phyloP scores from a whole-genome alignment of 1,140 invertebrate genomes.

The Lepidurus couesii region DNA sequence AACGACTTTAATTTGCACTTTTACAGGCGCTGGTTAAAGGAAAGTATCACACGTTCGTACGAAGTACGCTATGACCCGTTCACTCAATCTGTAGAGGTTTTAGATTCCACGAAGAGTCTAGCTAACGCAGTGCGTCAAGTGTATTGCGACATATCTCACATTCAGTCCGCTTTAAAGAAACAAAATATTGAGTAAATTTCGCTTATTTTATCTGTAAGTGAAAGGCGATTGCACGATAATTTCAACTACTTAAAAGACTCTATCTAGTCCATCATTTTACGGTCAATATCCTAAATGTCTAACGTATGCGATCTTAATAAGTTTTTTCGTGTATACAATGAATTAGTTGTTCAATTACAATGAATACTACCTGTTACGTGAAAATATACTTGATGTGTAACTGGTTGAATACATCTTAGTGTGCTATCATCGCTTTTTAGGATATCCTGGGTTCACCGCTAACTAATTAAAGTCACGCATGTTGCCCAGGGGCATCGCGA shows the following conservation, averaged over 20 bases:
- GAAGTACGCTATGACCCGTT: constrained; percentile 95
- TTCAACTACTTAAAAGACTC: background rate
- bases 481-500: too few relatives aligned
- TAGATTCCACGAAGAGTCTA: constrained; percentile 54
- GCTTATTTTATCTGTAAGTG: background rate
- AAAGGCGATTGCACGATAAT: background rate
- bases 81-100: constrained; percentile 86
- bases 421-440: too few relatives aligned
- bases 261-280: too few relatives aligned
- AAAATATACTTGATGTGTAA: too few relatives aligned
- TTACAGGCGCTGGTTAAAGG: constrained; percentile 71
- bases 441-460: too few relatives aligned
- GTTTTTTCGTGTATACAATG: too few relatives aligned
- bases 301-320: too few relatives aligned
- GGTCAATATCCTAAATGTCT: too few relatives aligned
- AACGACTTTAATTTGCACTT: constrained; percentile 24
- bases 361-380: too few relatives aligned
- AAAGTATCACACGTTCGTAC: constrained; percentile 77
- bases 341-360: too few relatives aligned
- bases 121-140: constrained; percentile 24
- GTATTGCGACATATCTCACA: constrained; percentile 23
- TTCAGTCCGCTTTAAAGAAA: constrained; percentile 29
- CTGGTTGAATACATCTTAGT: too few relatives aligned
- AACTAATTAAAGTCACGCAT: too few relatives aligned
- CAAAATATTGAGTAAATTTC: background rate